phyloP scores from a whole-genome alignment of 2,888 invertebrate species.

The Micoletzkya japonica region DNA sequence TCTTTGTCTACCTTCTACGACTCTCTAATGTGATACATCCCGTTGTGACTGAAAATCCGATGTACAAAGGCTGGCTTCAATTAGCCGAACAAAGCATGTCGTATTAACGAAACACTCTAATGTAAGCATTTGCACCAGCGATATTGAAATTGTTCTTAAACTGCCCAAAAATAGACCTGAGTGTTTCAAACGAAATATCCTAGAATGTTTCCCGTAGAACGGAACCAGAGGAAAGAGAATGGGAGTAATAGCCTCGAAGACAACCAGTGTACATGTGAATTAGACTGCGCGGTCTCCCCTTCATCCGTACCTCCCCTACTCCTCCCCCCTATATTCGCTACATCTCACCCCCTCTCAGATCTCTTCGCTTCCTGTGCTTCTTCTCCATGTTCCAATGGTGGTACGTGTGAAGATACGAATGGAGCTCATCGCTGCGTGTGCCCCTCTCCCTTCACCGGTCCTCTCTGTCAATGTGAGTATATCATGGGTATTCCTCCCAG shows the following conservation, averaged over 20 bases:
- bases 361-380: slow-evolving; percentile 24
- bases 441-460: slow-evolving; percentile 22
- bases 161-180: no score
- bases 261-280: no score
- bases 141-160: no score
- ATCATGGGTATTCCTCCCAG: not conserved
- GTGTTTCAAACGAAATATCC: no score
- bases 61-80: not conserved
- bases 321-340: not conserved
- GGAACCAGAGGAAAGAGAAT: no score
- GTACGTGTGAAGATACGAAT: slow-evolving; percentile 16
- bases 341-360: slow-evolving; percentile 1
- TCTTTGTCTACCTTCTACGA: not conserved
- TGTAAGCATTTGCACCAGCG: no score
- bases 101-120: no score
- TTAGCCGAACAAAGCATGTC: no score
- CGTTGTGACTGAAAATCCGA: not conserved
- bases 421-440: slow-evolving; percentile 20
- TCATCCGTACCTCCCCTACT: not conserved
- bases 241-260: no score
- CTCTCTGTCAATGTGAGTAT: slow-evolving; percentile 27
- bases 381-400: slow-evolving; percentile 26
- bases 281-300: not conserved
- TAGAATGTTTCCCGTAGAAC: no score
- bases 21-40: not conserved